These are phyloP conservation scores for Pteruthius melanotis DNA, from an alignment of 2,113 vertebrate species.

Conservation along the genomic window DNA sequence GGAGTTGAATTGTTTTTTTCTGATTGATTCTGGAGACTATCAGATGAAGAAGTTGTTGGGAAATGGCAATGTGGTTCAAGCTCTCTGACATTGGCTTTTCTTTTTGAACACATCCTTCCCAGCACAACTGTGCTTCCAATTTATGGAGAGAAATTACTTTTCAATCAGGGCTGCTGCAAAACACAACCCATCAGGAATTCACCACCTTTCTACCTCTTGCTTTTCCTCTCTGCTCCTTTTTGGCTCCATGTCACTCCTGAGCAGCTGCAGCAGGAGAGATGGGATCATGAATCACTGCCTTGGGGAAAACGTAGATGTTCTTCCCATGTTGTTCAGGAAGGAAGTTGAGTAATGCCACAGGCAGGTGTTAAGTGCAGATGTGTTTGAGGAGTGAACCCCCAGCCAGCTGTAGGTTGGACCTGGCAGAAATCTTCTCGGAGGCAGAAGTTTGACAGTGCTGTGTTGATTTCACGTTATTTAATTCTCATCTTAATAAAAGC, in stretches of 20 bases:
- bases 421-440: background rate
- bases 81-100: background rate
- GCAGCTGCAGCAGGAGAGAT: background rate
- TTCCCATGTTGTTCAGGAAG: background rate
- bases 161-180: background rate
- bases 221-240: background rate
- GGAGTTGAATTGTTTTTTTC: background rate
- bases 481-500: background rate
- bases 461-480: background rate
- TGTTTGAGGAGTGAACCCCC: background rate
- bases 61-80: background rate
- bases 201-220: background rate
- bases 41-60: background rate
- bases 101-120: background rate
- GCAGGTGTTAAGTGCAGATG: background rate
- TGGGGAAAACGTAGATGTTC: background rate
- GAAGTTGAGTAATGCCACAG: background rate
- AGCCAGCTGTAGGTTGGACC: background rate
- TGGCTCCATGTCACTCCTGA: background rate
- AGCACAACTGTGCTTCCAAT: background rate
- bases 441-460: background rate
- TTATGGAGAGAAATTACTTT: background rate
- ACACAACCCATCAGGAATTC: background rate
- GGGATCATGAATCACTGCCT: background rate
- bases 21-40: background rate